Base-by-base conservation (phyloP, 2,888 invertebrate species). In the Panopea generosa region DNA sequence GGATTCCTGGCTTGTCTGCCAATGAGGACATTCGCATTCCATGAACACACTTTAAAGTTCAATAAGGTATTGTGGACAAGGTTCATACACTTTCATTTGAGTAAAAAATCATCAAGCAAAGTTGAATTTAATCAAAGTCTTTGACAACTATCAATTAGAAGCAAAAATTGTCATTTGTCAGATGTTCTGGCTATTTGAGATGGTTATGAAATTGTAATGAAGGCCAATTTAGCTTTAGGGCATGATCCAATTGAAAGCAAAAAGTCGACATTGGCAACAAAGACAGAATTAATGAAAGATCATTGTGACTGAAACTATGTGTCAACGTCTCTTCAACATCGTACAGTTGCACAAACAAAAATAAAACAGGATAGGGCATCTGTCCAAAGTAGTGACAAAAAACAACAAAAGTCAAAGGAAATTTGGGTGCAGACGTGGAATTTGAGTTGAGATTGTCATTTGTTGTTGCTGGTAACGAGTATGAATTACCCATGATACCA, bases 381-480 rank as follows among this genome's bases (percentile, higher is more conserved):
- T 50, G 20, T 67, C 9, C 52, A 33, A 26, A 16, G 29, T 24
- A 38, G 33, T 68, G 68, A 60, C 68, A 61, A 60, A 53, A 45
- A 43, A 29, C 33, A 68, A 53, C 52, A 68, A 61, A 53, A 53
- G 40, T 50, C 43, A 38, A 68, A 68, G 40, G 62, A 43, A 47
- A 33, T 24, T 16, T 53, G 49, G 52, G 60, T 69, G 65, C 61
- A 29, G 53, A 45, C 43, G 29, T 66, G 52, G 69, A 75, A 69
- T 66, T 76, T 65, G 60, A 75, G 55, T 60, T 29, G 60, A 55
- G 65, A 49, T 55, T 75, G 66, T 66, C 55, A 47, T 43, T 56
- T 66, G 76, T 70, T 76, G 70, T 66, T 57, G 26, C 27, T 57
- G 76, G 76, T 50, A 50, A 76, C 75, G 18, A 33, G 33, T 33